Base-by-base conservation (phyloP, 23 tunicate species). In the Styela plicata region DNA sequence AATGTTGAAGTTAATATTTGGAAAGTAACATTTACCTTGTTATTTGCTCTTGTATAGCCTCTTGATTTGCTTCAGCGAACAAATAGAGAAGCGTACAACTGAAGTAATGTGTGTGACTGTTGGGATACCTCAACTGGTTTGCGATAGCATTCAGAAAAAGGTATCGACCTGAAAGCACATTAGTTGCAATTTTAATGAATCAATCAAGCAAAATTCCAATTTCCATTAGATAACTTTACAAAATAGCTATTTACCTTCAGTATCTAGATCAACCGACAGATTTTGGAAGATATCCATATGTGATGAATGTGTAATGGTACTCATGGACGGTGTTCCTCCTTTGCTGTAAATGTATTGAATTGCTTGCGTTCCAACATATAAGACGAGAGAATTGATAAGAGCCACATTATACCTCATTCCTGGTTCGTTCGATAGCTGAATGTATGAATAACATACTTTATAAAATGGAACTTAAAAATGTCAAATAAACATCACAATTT, bases 271-370 rank as follows among this genome's bases (percentile, higher is more conserved):
- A 21, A 87, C 96, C 20, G 99, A 88, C 5, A 96, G 83, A 68
- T 88, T 87, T 44, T 91, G 99, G 84, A 96, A 96, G 86, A 96
- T 96, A 67, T 96, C 99, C 99, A 96, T 96, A 71, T 87, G 92
- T 20, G 99, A 83, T 22, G 91, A 84, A 52, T 96, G 96, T 30
- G 99, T 83, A 64, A 96, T 89, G 82, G 94, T 86, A 10, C 86
- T 94, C 94, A 91, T 92, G 31, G 90, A 87, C 0, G 99, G 97
- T 2, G 92, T 78, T 1, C 67, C 70, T 2, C 89, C 90, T 67
- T 96, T 89, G 71, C 78, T 83, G 63, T 83, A 83, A 26, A 96
- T 89, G 75, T 91, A 85, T 10, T 84, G 81, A 69, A 96, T 91
- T 2, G 99, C 99, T 83, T 96, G 97, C 18, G 90, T 84, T 22